Percentiles rank a stretch among this genome's conserved stretches.
Evolutionary conservation across 1,140 invertebrate genomes (phyloP).

Genomic region (Zaprionus lachaisei): DNA sequence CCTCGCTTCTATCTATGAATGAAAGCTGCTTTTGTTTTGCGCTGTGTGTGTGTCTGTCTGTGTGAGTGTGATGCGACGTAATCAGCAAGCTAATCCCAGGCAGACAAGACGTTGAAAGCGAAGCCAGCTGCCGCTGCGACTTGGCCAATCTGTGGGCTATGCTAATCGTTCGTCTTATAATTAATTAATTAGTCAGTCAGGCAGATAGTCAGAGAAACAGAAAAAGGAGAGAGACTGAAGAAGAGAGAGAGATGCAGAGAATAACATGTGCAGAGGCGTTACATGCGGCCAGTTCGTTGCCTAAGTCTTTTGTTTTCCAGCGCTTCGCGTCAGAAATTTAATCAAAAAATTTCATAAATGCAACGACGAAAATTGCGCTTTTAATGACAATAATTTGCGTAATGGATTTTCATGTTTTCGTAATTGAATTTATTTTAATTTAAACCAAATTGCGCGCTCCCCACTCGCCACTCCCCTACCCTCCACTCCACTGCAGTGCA

Average conservation of each 20-base stretch:
- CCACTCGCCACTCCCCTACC: conserved; percentile 16
- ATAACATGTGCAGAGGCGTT: background rate
- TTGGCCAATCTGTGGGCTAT: conserved; percentile 47
- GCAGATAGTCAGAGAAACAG: background rate
- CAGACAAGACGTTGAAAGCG: conserved; percentile 45
- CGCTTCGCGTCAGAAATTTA: conserved; percentile 73
- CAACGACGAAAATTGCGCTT: conserved; percentile 70
- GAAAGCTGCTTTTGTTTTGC: conserved; percentile 55
- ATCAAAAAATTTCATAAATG: conserved; percentile 77
- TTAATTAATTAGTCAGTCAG: conserved; percentile 72
- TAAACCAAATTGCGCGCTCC: conserved; percentile 77
- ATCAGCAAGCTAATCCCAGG: conserved; percentile 45
- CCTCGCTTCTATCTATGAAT: conserved; percentile 69
- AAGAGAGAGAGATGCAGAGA: too few relatives aligned
- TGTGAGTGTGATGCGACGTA: conserved; percentile 26
- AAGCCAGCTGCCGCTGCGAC: conserved; percentile 31
- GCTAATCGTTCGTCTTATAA: conserved; percentile 75
- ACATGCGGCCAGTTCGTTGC: conserved; percentile 65
- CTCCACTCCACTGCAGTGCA: conserved; percentile 17
- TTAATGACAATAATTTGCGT: conserved; percentile 82
- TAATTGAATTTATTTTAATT: conserved; percentile 84
- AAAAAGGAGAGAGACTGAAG: background rate
- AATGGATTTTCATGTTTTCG: conserved; percentile 83
- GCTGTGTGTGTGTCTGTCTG: background rate
- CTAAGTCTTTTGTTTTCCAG: conserved; percentile 73